Conservation (phyloP, 2,113 vertebrate genomes). For the Circaetus cinerascens region DNA sequence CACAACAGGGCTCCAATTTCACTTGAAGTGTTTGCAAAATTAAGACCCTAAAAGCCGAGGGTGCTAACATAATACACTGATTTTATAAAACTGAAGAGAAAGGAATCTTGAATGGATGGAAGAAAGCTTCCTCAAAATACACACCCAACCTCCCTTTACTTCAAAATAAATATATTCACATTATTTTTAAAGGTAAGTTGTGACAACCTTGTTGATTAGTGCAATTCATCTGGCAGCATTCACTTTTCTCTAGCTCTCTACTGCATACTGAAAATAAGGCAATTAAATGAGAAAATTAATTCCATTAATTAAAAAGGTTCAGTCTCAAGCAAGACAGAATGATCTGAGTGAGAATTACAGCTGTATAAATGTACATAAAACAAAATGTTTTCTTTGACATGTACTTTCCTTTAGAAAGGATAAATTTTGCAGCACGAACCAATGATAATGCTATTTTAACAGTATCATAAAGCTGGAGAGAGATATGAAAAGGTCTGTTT, state of each 20-base stretch:
- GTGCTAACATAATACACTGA: neutral
- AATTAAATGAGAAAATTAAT: constrained; percentile 67
- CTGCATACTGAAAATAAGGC: constrained; percentile 59
- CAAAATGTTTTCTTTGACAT: constrained; percentile 13
- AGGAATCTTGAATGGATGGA: neutral
- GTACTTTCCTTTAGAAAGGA: constrained; percentile 29
- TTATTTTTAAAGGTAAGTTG: constrained; percentile 64
- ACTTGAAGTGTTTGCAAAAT: neutral
- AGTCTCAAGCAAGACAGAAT: constrained; percentile 33
- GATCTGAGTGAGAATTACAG: constrained; percentile 28
- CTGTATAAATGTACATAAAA: constrained; percentile 25
- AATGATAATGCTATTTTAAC: neutral
- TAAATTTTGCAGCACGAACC: neutral
- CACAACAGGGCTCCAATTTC: neutral
- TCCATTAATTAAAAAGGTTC: constrained; percentile 65
- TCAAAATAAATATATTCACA: constrained; percentile 44
- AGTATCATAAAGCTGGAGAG: neutral
- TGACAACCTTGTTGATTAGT: constrained; percentile 64
- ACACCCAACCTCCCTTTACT: neutral
- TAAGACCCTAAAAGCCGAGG: neutral
- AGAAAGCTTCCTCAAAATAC: neutral
- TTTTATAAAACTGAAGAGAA: neutral
- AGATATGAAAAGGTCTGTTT: neutral
- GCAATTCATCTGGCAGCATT: constrained; percentile 60
- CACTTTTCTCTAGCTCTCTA: constrained; percentile 10